These are phyloP conservation scores for Marmota monax DNA, from an alignment of 2,113 vertebrate species.

Conservation along the genomic window DNA sequence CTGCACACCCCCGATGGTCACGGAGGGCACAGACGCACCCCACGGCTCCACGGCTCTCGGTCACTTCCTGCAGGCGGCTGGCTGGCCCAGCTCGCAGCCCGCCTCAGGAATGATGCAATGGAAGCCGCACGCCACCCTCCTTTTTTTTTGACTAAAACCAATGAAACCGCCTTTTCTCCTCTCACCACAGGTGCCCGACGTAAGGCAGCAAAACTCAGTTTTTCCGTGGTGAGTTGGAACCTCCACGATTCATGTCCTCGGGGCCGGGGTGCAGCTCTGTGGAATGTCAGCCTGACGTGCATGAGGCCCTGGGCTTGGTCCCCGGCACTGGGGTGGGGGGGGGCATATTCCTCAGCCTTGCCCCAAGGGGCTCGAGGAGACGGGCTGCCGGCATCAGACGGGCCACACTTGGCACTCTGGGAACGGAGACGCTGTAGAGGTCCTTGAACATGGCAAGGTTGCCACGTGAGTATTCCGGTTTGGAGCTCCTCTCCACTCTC, in stretches of 20 bases:
- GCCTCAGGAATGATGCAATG: not conserved
- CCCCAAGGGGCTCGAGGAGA: not conserved
- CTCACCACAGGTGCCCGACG: not conserved
- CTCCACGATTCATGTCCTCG: not conserved
- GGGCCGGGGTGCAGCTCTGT: not conserved
- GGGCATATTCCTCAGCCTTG: too few relatives aligned
- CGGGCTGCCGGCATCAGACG: too few relatives aligned
- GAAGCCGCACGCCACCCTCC: not conserved
- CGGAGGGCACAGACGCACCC: not conserved
- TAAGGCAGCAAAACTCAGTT: not conserved
- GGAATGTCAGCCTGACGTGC: too few relatives aligned
- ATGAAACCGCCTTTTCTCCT: not conserved
- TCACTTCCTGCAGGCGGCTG: not conserved
- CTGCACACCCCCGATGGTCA: accelerated
- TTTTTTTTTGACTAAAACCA: not conserved
- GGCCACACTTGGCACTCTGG: not conserved
- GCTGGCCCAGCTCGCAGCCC: not conserved
- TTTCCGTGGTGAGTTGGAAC: not conserved
- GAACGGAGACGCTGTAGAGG: not conserved
- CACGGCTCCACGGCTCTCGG: not conserved
- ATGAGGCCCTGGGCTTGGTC: not conserved
- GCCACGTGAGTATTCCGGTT: not conserved
- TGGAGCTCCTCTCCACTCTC: not conserved
- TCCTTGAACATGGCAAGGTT: not conserved
- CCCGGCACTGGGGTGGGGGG: not conserved